Base-by-base conservation (phyloP, 2,797 vertebrate genomes). In the Onychomys leucogaster region DNA sequence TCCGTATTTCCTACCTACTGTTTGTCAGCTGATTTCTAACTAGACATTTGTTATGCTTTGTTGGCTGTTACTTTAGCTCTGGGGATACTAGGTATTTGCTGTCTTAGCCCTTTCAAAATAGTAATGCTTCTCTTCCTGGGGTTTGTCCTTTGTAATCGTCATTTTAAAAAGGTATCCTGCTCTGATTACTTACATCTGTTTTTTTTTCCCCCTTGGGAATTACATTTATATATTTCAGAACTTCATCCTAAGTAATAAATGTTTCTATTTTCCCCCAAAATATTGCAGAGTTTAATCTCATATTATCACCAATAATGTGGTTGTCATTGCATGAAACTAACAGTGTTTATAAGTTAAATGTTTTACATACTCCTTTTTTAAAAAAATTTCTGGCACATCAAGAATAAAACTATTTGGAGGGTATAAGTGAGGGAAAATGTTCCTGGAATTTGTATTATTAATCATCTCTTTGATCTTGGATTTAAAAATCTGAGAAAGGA, bases 391-490 rank as follows among this genome's bases (percentile, higher is more conserved):
- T 92, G 77, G 90, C 21, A 25, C 46, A 29, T 84, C 49, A 80
- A 23, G 49, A 91, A 63, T 89, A 55, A 34, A 34, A 34, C 21
- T n/a, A 52, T 75, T 92, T 95, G 25, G 32, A 80, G n/a, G 14
- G 7, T 80, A 41, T 43, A 46, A 75, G 37, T 59, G 65, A 92
- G 41, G 86, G 16, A 95, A 95, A 80, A 55, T 78, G 25, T 9
- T 90, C 95, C 65, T 29, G 49, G 65, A 29, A 41, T 93, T 91
- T 73, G 32, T 84, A 76, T 88, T 91, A 2, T 71, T 84, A 77
- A 88, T 94, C 61, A 46, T 29, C 49, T 95, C 78, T 97, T 96
- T 89, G 80, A 90, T 94, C 91, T 93, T 92, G 84, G 86, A 85
- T 82, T 82, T 75, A 75, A 95, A 93, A 93, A 93, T 80, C 77